Base-by-base conservation (phyloP, 2,113 vertebrate genomes). In the Willisornis vidua region DNA sequence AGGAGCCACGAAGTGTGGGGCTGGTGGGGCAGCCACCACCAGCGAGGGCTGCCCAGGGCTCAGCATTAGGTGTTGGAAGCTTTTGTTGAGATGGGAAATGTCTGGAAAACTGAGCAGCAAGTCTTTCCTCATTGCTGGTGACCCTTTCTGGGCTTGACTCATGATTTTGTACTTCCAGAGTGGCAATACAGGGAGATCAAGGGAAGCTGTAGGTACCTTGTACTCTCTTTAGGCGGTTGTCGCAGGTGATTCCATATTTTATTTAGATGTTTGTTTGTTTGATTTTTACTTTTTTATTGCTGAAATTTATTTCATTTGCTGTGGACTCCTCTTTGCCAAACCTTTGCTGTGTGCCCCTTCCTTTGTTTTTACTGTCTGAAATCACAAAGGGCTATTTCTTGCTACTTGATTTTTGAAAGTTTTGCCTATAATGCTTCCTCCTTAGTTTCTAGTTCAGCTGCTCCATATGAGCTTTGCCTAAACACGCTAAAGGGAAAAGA, bases 51-150 rank as follows among this genome's bases (percentile, higher is more conserved):
- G 20, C 9, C 3, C 12, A 16, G n/a, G 25, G 31, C 28, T 67
- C 39, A 22, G 39, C 19, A 2, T 22, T 39, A 7, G n/a, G 7
- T 37, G 6, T 9, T 1, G 2, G 24, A 8, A 18, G 6, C 37
- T 73, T 70, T 65, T 85, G 52, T 19, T 59, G 49, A 43, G 11
- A 12, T n/a, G 22, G 22, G 48, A 61, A 8, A 7, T 51, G 19
- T 19, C 25, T 68, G 46, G 45, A 16, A 62, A 28, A 43, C 12
- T 29, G 24, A 26, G 37, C 25, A 55, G 28, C 39, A 57, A 55
- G 22, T 35, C 18, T 70, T 85, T 57, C 10, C 10, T 45, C 9
- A 23, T 59, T 61, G 10, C 7, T 46, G 57, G 8, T 46, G n/a
- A 35, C 31, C 11, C 7, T 48, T 81, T 41, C 41, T 49, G 58